A percentile compares a stretch with the other conserved stretches of the same genome.
Evolutionary conservation across 1,140 invertebrate genomes (phyloP).

Genomic region (Daktulosphaira vitifoliae): DNA sequence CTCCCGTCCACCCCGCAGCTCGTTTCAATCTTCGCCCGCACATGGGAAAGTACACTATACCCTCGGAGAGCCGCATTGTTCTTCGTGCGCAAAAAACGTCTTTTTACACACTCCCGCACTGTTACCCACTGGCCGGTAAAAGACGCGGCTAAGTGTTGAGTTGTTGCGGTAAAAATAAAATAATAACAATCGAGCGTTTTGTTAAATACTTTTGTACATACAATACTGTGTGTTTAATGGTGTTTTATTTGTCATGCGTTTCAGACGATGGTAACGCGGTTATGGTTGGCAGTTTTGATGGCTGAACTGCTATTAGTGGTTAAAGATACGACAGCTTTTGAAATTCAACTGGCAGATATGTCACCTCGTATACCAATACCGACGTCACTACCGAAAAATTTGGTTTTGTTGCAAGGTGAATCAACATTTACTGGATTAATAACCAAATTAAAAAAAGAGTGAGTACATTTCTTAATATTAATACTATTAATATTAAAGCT

Average conservation of each 20-base stretch:
- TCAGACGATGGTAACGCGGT: constrained; percentile 15
- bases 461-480: constrained; percentile 1
- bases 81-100: constrained; percentile 11
- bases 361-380: background rate
- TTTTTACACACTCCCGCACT: background rate
- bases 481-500: too few species aligned
- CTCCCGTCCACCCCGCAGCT: background rate
- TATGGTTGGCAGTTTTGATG: constrained; percentile 5
- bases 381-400: background rate
- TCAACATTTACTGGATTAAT: background rate
- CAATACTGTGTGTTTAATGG: background rate
- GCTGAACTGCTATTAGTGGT: background rate
- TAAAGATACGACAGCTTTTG: background rate
- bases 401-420: background rate
- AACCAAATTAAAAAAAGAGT: constrained; percentile 6
- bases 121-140: background rate
- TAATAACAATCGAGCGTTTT: background rate
- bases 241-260: background rate
- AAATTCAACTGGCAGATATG: background rate
- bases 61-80: constrained; percentile 24
- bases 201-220: background rate
- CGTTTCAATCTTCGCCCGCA: background rate
- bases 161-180: background rate
- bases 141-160: constrained; percentile 9
- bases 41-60: constrained; percentile 15